These are phyloP conservation scores for Bradypodion ventrale DNA, from an alignment of 2,797 vertebrate genomes.

Conservation along the genomic window DNA sequence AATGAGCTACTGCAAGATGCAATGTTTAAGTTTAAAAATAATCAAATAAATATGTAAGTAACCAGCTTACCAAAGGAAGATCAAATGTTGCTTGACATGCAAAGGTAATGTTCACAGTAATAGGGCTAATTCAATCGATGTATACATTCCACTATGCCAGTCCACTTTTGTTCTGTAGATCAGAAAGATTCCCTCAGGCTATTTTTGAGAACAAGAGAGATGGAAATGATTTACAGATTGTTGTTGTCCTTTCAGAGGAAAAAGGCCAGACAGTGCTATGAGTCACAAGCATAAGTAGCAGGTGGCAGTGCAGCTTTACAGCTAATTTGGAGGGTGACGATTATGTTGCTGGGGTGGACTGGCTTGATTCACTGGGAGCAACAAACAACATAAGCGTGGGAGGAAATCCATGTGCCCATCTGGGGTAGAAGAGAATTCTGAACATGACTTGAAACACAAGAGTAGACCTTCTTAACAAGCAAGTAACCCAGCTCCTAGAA, in stretches of 20 bases:
- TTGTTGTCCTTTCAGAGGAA: neutral
- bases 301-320: slow-evolving; percentile 42
- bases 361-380: slow-evolving; percentile 61
- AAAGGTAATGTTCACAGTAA: too few species aligned
- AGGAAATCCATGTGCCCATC: slow-evolving; percentile 57
- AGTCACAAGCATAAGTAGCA: slow-evolving; percentile 52
- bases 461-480: too few species aligned
- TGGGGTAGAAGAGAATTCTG: slow-evolving; percentile 40
- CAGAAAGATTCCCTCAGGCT: neutral
- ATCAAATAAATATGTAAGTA: neutral
- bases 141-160: too few species aligned
- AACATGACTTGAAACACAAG: slow-evolving; percentile 12
- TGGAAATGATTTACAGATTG: neutral
- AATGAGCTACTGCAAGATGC: neutral
- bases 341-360: slow-evolving; percentile 54
- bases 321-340: slow-evolving; percentile 57
- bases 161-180: neutral
- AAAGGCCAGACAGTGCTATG: slow-evolving; percentile 48
- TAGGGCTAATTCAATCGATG: too few species aligned
- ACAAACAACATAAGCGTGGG: slow-evolving; percentile 55
- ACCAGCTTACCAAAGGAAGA: neutral
- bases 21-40: neutral
- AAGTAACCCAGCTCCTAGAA: slow-evolving; percentile 25
- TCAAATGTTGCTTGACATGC: neutral
- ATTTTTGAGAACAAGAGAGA: neutral